phyloP scores from a whole-genome alignment of 1,140 invertebrate species.

The Phymastichus coffea region DNA sequence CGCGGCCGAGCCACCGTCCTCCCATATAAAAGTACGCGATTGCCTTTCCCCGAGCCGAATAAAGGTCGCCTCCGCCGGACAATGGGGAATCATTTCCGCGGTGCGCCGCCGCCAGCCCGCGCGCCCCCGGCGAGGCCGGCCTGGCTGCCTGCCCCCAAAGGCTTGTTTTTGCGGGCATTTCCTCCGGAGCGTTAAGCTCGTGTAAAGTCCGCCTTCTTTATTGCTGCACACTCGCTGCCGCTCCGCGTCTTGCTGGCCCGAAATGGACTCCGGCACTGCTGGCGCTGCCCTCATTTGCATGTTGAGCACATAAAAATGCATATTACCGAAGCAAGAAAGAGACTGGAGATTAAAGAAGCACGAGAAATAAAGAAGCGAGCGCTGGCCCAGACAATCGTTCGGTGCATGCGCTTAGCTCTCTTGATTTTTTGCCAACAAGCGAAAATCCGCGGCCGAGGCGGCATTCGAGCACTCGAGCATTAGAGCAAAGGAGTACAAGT shows the following conservation, averaged over 20 bases:
- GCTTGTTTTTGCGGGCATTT: constrained; percentile 21
- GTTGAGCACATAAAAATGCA: constrained; percentile 31
- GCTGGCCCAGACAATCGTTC: no score
- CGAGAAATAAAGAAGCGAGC: constrained; percentile 9
- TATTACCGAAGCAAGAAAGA: constrained; percentile 28
- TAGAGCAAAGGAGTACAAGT: constrained; percentile 5
- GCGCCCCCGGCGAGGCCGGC: background rate
- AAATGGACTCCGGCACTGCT: background rate
- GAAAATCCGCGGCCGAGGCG: background rate
- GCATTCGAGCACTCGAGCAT: constrained; percentile 11
- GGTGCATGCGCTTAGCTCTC: no score
- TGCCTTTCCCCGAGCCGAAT: constrained; percentile 19
- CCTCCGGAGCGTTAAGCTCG: constrained; percentile 11
- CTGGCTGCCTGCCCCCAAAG: background rate
- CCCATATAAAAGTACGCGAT: constrained; percentile 27
- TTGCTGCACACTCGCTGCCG: constrained; percentile 18
- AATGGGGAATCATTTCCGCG: constrained; percentile 30
- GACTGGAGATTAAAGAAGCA: constrained; percentile 26
- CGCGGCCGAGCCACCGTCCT: background rate
- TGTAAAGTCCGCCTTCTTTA: constrained; percentile 25
- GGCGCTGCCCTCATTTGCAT: constrained; percentile 25
- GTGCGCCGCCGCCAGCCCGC: constrained; percentile 4
- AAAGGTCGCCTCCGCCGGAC: constrained; percentile 9
- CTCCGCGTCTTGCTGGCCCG: background rate
- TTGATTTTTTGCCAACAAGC: constrained; percentile 12